Conservation (phyloP, 2,113 vertebrate genomes). For the Telmatochromis sp. region DNA sequence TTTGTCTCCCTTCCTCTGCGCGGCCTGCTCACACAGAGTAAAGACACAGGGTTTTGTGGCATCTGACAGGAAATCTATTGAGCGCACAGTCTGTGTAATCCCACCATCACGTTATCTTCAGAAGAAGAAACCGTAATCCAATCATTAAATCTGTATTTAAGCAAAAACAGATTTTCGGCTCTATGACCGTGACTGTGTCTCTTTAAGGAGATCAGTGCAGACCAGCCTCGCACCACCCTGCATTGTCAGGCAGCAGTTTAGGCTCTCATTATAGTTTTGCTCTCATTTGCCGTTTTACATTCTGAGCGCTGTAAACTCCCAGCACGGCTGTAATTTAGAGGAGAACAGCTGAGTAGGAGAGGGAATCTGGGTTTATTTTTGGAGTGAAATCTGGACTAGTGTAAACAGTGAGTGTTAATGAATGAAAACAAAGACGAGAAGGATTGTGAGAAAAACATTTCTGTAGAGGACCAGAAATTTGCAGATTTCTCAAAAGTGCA, state of each 20-base stretch:
- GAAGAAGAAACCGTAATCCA: constrained; percentile 54
- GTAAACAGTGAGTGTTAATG: background rate
- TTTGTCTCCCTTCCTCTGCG: constrained; percentile 1
- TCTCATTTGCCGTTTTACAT: background rate
- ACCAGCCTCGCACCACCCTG: background rate
- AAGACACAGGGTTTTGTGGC: constrained; percentile 35
- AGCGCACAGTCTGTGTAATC: constrained; percentile 50
- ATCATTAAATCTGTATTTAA: constrained; percentile 59
- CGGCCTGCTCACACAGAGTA: background rate
- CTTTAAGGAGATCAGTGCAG: constrained; percentile 22
- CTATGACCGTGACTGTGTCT: background rate
- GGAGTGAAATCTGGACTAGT: background rate
- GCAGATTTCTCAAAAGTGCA: constrained; percentile 3
- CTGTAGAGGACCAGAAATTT: background rate
- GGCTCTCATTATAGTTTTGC: background rate
- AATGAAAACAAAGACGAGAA: background rate
- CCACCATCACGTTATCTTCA: constrained; percentile 41
- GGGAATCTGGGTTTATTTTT: background rate
- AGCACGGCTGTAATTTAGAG: background rate
- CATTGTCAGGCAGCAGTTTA: background rate
- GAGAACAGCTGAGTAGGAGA: background rate
- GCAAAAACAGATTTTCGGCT: constrained; percentile 38
- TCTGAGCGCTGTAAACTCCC: background rate
- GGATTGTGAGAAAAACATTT: background rate
- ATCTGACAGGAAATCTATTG: constrained; percentile 65